phyloP scores from a whole-genome alignment of 1,140 invertebrate species.

The Macrobrachium rosenbergii region DNA sequence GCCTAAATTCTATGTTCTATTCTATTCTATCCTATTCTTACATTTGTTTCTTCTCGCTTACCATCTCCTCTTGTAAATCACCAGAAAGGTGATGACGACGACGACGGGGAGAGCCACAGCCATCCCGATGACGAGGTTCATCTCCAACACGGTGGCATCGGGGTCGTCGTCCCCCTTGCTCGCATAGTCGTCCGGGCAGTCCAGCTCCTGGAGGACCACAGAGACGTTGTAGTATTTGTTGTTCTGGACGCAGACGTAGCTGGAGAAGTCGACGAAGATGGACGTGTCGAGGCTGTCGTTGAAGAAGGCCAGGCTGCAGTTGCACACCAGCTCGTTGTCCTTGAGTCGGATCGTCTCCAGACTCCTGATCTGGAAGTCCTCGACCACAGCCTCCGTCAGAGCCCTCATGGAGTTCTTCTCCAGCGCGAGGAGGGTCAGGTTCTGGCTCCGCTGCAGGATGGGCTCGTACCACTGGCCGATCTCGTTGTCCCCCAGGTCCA shows the following conservation, averaged over 20 bases:
- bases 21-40: no score
- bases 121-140: neutral
- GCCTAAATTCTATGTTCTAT: no score
- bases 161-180: no score
- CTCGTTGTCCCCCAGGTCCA: constrained; percentile 30
- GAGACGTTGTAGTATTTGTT: neutral
- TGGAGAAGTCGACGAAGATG: constrained; percentile 24
- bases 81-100: neutral
- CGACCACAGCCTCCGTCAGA: constrained; percentile 40
- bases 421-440: constrained; percentile 14
- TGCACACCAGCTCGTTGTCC: constrained; percentile 35
- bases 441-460: constrained; percentile 9
- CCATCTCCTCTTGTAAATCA: constrained; percentile 49
- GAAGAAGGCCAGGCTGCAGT: constrained; percentile 25
- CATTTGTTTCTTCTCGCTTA: no score
- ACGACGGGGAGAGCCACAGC: neutral
- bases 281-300: constrained; percentile 38
- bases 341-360: constrained; percentile 34
- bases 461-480: constrained; percentile 38
- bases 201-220: neutral
- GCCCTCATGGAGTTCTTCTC: constrained; percentile 28
- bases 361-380: constrained; percentile 37
- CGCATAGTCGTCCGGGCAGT: neutral
- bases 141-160: neutral
- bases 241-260: constrained; percentile 14